Base-by-base conservation (phyloP, 2,113 vertebrate species). In the Paralichthys olivaceus region DNA sequence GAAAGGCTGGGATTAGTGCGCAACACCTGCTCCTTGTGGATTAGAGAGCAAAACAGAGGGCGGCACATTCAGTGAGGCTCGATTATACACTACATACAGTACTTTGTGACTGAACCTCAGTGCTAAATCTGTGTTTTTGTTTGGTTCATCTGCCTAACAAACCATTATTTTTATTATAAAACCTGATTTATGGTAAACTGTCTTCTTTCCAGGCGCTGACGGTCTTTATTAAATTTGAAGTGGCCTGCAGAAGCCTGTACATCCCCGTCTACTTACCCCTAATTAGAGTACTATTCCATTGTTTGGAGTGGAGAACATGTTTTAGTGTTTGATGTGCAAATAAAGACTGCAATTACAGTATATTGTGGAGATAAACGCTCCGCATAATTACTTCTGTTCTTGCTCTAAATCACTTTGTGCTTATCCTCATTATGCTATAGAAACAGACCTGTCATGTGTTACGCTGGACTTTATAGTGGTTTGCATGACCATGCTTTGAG, bases 1-100 rank as follows among this genome's bases (percentile, higher is more conserved):
- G 81, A 90, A 88, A 89, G 79, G 75, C 58, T 14, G 22, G 89
- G 91, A 93, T 93, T 93, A 92, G 81, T 76, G 59, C 69, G 55
- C 81, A 90, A 65, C 90, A 91, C 90, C 91, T 93, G 93, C 79
- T 90, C 80, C 83, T 88, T 67, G 65, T 86, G 88, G 87, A 93
- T 94, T 93, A 91, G 70, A 85, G 56, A 69, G 67, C 51, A 71
- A 83, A 84, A 59, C 23, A 57, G 56, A 65, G 72, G 74, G 77
- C 19, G 28, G 74, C 79, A 47, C 69, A 70, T 56, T 29, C 55
- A 75, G 0, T 12, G 58, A 77, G 72, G 59, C 64, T 79, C 60
- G 60, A 34, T 70, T 70, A 60, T 14, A 40, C 56, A 65, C 26
- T 58, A 22, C 62, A 67, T 59, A 60, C 20, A 29, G 7, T 32